phyloP scores from a whole-genome alignment of 1,140 invertebrate genomes.

The Galendromus occidentalis region DNA sequence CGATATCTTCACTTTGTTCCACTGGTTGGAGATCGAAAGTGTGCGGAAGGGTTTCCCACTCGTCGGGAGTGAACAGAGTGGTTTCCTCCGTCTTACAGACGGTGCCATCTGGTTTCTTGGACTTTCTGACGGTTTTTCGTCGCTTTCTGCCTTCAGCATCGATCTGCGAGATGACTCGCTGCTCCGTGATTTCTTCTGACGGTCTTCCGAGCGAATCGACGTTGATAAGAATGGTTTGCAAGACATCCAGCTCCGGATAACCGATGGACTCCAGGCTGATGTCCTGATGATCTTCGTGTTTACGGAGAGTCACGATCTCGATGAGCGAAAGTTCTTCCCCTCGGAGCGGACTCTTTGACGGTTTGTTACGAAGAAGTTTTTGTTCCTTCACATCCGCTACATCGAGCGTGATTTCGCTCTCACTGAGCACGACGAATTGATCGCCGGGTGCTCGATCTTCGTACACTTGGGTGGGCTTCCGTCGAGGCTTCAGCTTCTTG shows the following conservation, averaged over 20 bases:
- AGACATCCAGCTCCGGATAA: background rate
- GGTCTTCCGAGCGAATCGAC: background rate
- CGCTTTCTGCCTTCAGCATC: background rate
- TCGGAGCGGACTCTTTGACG: background rate
- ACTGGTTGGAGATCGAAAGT: background rate
- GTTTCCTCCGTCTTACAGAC: background rate
- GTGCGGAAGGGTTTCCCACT: background rate
- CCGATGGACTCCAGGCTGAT: background rate
- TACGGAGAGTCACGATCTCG: background rate
- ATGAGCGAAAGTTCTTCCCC: background rate
- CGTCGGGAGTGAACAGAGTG: background rate
- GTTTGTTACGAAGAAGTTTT: background rate
- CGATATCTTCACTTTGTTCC: background rate
- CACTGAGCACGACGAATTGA: background rate
- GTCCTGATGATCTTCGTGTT: background rate
- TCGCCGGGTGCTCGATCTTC: background rate
- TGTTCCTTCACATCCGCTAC: background rate
- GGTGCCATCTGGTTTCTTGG: background rate
- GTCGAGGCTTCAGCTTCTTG: background rate
- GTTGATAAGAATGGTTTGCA: background rate
- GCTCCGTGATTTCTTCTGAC: background rate
- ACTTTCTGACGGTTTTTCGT: background rate
- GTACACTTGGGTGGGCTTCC: background rate
- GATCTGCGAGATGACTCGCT: background rate
- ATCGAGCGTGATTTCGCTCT: background rate